Percentiles rank a stretch among this genome's conserved stretches.
Evolutionary conservation across 2,113 vertebrate species (phyloP).

Genomic region (Mastomys natalensis): DNA sequence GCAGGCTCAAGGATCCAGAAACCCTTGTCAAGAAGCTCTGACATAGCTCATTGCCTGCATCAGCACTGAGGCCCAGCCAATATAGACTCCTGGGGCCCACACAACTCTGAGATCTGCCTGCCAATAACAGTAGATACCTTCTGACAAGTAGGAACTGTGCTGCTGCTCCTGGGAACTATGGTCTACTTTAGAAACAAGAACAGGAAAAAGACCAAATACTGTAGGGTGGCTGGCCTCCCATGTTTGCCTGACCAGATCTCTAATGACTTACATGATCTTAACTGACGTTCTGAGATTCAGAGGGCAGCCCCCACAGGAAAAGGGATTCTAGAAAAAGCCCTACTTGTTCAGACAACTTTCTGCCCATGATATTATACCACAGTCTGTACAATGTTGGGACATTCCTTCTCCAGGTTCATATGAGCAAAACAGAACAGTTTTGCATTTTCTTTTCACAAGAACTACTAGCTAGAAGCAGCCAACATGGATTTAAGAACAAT

Average conservation of each 20-base stretch:
- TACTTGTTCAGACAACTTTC: neutral
- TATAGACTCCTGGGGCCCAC: neutral
- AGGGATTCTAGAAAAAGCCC: rapidly evolving
- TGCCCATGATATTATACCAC: neutral
- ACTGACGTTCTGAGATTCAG: neutral
- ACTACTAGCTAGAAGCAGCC: neutral
- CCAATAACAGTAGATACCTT: neutral
- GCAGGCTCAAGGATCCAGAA: neutral
- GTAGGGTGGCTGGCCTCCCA: neutral
- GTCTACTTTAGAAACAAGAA: neutral
- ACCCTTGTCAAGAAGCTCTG: neutral
- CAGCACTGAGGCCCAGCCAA: neutral
- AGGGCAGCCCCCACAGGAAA: neutral
- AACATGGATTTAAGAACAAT: rapidly evolving
- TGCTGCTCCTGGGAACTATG: neutral
- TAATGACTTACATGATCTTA: neutral
- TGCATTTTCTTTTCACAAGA: neutral
- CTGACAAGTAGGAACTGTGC: rapidly evolving
- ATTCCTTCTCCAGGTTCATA: neutral
- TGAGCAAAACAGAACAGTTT: rapidly evolving
- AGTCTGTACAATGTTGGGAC: rapidly evolving
- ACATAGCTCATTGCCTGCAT: rapidly evolving
- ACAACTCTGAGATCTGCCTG: neutral
- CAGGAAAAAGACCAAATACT: neutral
- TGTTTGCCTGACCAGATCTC: rapidly evolving